phyloP scores from a whole-genome alignment of 2,888 invertebrate genomes.

The Entomobrya multifasciata region DNA sequence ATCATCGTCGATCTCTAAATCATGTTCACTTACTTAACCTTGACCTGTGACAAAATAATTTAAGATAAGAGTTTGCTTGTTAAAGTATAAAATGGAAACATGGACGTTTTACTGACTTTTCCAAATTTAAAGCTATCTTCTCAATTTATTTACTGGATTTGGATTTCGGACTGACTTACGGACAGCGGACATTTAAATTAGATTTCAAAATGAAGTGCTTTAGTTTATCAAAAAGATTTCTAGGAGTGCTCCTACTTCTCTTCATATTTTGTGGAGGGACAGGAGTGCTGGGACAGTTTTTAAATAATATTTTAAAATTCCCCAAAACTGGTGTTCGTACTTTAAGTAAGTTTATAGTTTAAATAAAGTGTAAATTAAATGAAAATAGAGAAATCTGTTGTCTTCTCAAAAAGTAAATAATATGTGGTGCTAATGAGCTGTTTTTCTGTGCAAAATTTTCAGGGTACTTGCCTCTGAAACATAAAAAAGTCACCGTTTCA shows the following conservation, averaged over 20 bases:
- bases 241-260: slow-evolving; percentile 42
- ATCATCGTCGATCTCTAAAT: too few relatives aligned
- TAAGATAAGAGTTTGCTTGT: too few relatives aligned
- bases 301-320: slow-evolving; percentile 64
- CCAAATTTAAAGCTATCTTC: too few relatives aligned
- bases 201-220: slow-evolving; percentile 49
- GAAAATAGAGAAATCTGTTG: too few relatives aligned
- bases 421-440: not conserved
- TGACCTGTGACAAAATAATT: slow-evolving; percentile 56
- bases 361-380: not conserved
- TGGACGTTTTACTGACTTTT: too few relatives aligned
- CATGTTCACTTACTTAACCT: slow-evolving; percentile 9
- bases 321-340: slow-evolving; percentile 63
- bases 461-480: slow-evolving; percentile 71
- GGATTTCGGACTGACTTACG: too few relatives aligned
- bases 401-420: too few relatives aligned
- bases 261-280: slow-evolving; percentile 58
- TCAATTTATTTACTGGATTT: too few relatives aligned
- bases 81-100: too few relatives aligned
- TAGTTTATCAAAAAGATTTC: slow-evolving; percentile 48
- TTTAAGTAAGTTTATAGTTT: slow-evolving; percentile 52
- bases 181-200: too few relatives aligned
- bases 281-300: slow-evolving; percentile 60
- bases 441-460: too few relatives aligned
- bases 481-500: slow-evolving; percentile 75